Conservation (phyloP, 2,797 vertebrate species). For the Pseudotriccus pelzelni region DNA sequence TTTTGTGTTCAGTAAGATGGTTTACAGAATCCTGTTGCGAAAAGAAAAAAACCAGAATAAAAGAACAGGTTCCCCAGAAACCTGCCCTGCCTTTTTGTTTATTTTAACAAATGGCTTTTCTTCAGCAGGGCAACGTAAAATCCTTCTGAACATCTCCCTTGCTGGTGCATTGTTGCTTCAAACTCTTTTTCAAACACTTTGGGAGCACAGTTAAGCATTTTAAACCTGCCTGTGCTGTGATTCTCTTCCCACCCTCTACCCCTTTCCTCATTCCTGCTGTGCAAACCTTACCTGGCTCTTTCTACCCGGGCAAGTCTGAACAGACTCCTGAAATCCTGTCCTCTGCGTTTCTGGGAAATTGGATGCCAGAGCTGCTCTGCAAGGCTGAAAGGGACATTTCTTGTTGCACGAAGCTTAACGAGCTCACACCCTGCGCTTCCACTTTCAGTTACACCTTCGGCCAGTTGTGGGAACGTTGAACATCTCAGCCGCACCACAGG, state of each 20-base stretch:
- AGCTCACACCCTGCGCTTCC: background rate
- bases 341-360: conserved; percentile 31
- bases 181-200: conserved; percentile 39
- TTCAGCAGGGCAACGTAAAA: background rate
- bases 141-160: background rate
- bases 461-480: background rate
- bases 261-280: conserved; percentile 11
- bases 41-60: background rate
- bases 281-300: conserved; percentile 11
- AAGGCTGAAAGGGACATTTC: conserved; percentile 28
- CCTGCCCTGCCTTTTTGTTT: background rate
- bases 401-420: conserved; percentile 6
- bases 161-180: conserved; percentile 19
- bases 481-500: background rate
- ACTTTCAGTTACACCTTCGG: background rate
- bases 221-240: background rate
- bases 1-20: background rate
- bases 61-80: background rate
- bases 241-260: conserved; percentile 26
- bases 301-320: conserved; percentile 51
- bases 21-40: background rate
- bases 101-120: background rate
- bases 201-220: conserved; percentile 18
- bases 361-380: background rate
- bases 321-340: conserved; percentile 17